These are phyloP conservation scores for Conops quadrifasciatus DNA, from an alignment of 2,888 invertebrate genomes.

Conservation along the genomic window DNA sequence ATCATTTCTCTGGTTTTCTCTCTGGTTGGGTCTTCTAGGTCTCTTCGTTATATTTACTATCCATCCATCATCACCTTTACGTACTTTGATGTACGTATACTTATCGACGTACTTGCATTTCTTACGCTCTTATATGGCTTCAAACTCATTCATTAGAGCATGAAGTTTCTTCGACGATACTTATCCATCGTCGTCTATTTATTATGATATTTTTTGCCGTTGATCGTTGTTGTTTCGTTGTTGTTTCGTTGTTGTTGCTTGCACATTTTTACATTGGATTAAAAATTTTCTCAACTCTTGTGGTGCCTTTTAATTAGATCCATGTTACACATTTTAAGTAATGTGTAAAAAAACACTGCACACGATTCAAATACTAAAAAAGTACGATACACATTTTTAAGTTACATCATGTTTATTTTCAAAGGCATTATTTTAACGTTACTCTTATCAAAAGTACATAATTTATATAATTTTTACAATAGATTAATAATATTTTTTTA, in stretches of 20 bases:
- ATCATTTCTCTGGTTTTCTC: neutral
- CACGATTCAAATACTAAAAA: too few species aligned
- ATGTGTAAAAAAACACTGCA: neutral
- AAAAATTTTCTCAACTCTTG: slow-evolving; percentile 10
- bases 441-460: too few species aligned
- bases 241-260: neutral
- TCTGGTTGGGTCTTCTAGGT: neutral
- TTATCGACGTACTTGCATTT: neutral
- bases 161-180: slow-evolving; percentile 14
- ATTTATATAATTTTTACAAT: too few species aligned
- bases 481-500: too few species aligned
- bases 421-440: too few species aligned
- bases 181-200: too few species aligned
- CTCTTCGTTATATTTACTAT: neutral
- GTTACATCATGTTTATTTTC: too few species aligned
- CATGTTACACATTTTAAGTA: slow-evolving; percentile 12
- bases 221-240: neutral
- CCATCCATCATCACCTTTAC: neutral
- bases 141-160: slow-evolving; percentile 20
- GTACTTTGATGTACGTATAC: too few species aligned
- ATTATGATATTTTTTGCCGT: too few species aligned
- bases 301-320: slow-evolving; percentile 3
- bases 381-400: too few species aligned
- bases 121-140: slow-evolving; percentile 3
- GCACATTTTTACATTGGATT: neutral